Evolutionary conservation across 2,113 vertebrate genomes (phyloP).

Genomic region (Vombatus ursinus): DNA sequence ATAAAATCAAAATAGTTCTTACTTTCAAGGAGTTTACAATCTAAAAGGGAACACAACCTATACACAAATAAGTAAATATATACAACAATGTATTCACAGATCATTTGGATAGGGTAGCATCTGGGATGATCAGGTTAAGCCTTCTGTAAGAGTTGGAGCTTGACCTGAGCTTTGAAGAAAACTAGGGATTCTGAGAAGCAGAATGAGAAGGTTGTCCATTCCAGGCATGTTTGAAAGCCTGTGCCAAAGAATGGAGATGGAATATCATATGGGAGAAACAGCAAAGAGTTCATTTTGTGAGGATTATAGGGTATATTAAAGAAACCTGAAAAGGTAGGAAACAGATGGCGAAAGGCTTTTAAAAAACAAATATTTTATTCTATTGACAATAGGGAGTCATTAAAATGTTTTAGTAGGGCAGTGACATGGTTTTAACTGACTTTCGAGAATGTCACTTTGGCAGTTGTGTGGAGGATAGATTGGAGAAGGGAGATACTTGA

Average conservation of each 20-base stretch:
- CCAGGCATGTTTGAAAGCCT: neutral
- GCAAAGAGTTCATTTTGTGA: neutral
- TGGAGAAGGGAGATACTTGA: neutral
- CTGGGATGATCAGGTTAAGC: neutral
- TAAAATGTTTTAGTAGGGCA: neutral
- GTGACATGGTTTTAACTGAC: neutral
- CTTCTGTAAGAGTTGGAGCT: neutral
- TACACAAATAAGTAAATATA: neutral
- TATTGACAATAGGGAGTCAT: neutral
- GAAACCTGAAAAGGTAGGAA: neutral
- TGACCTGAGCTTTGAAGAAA: neutral
- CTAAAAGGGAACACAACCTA: neutral
- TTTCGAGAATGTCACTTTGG: neutral
- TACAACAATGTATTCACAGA: neutral
- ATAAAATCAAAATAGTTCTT: neutral
- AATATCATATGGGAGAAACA: neutral
- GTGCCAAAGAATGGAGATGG: neutral
- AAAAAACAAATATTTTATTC: neutral
- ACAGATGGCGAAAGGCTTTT: neutral
- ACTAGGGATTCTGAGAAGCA: neutral
- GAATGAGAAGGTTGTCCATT: neutral
- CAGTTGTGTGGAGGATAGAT: neutral
- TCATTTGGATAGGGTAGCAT: neutral
- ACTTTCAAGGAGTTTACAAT: neutral
- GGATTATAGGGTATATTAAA: neutral